Evolutionary conservation across 2,797 vertebrate species (phyloP).

Genomic region (Emys orbicularis): DNA sequence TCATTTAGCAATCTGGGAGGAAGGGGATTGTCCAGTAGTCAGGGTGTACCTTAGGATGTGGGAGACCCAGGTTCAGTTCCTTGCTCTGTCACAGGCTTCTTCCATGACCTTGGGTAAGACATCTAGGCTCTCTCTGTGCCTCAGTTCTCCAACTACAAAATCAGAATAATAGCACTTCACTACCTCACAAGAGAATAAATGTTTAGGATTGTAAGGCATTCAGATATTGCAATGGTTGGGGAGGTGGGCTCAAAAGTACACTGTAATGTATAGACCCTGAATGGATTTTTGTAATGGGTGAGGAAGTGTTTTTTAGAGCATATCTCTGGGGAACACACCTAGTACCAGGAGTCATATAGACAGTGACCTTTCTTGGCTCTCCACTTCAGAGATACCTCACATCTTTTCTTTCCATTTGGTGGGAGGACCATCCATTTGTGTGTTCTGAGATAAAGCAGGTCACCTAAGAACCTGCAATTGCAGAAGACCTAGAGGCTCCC

Average conservation of each 20-base stretch:
- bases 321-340: not conserved
- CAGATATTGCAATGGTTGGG: not conserved
- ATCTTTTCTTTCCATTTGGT: not conserved
- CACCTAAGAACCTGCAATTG: not conserved
- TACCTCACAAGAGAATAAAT: not conserved
- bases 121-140: not conserved
- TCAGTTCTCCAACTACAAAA: not conserved
- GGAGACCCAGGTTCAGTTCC: not conserved
- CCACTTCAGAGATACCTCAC: not conserved
- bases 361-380: not conserved
- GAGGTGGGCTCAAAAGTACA: fast-evolving
- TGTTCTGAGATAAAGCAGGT: not conserved
- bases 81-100: not conserved
- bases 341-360: fast-evolving
- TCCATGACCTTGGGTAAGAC: not conserved
- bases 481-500: conserved; percentile 6
- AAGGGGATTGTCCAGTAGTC: not conserved
- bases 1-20: not conserved
- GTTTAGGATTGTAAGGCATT: not conserved
- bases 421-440: not conserved
- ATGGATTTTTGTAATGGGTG: not conserved
- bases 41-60: not conserved
- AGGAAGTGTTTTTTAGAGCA: not conserved
- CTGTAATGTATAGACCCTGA: not conserved
- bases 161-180: not conserved